Conservation (phyloP, 2,888 invertebrate species). For the Pinctada fucata region DNA sequence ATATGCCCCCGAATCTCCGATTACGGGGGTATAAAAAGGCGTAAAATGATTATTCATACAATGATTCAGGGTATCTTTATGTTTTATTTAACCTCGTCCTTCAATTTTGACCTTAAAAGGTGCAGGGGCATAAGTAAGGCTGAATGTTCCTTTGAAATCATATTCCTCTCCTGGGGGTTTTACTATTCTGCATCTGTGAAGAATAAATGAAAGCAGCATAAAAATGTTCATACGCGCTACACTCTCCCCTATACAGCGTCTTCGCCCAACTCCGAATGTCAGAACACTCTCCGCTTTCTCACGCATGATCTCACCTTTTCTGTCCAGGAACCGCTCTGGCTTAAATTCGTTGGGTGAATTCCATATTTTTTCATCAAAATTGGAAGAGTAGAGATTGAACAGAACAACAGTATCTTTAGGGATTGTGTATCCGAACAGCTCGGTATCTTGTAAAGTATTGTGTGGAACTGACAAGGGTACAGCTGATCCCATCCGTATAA, state of each 20-base stretch:
- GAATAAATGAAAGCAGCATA: constrained; percentile 5
- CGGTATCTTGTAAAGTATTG: constrained; percentile 3
- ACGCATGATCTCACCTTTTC: not conserved
- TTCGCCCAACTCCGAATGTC: constrained; percentile 16
- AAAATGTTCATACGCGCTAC: constrained; percentile 22
- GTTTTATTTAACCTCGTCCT: no score
- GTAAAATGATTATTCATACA: no score
- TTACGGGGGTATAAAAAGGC: no score
- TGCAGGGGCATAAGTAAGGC: not conserved
- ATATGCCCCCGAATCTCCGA: no score
- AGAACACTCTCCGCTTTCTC: constrained; percentile 10
- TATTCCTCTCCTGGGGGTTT: constrained; percentile 1
- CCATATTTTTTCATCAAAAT: constrained; percentile 16
- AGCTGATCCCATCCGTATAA: constrained; percentile 3
- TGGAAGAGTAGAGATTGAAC: constrained; percentile 14
- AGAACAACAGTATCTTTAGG: constrained; percentile 18
- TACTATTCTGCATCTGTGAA: constrained; percentile 18
- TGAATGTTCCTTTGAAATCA: not conserved
- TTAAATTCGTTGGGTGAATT: constrained; percentile 23
- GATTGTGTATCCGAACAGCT: not conserved
- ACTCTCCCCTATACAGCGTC: constrained; percentile 16
- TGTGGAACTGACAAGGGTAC: constrained; percentile 23
- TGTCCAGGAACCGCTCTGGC: constrained; percentile 21
- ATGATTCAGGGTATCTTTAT: no score
- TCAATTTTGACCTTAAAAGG: no score